Percentiles rank a stretch among this genome's conserved stretches.
Conservation (phyloP, 2,888 invertebrate genomes). For the Drosophila leonis region DNA sequence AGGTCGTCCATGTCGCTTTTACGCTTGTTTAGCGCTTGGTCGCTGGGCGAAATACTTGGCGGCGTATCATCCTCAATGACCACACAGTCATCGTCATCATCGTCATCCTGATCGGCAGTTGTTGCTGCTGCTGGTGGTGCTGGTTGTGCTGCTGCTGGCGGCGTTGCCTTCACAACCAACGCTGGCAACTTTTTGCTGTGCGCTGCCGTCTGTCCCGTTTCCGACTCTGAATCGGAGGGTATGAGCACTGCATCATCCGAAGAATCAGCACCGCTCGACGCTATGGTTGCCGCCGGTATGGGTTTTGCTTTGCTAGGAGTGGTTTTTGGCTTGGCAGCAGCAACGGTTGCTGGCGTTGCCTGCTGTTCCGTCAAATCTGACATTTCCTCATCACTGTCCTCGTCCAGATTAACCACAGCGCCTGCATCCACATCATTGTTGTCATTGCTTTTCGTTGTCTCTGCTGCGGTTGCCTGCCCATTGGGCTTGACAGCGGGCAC, state of each 20-base stretch:
- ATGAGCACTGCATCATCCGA: conserved; percentile 84
- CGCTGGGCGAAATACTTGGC: conserved; percentile 76
- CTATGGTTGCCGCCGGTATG: conserved; percentile 5
- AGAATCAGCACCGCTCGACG: conserved; percentile 63
- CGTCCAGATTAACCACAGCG: conserved; percentile 74
- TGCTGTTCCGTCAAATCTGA: conserved; percentile 41
- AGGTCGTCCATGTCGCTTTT: conserved; percentile 86
- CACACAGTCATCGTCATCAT: conserved; percentile 86
- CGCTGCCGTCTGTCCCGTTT: conserved; percentile 40
- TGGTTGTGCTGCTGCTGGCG: conserved; percentile 28
- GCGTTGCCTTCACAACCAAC: conserved; percentile 27
- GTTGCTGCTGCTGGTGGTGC: conserved; percentile 6
- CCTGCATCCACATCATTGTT: conserved; percentile 54
- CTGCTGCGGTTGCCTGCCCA: conserved; percentile 62
- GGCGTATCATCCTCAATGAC: conserved; percentile 87
- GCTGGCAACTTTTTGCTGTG: conserved; percentile 37
- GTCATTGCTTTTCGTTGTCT: conserved; percentile 38
- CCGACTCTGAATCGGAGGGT: conserved; percentile 83
- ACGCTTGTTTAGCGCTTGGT: conserved; percentile 79
- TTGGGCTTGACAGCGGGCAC: conserved; percentile 45
- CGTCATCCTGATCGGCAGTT: conserved; percentile 49
- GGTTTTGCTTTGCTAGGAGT: conserved; percentile 32
- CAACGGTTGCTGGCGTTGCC: not conserved
- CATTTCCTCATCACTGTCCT: conserved; percentile 68
- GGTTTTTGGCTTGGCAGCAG: conserved; percentile 19